A percentile compares a stretch with the other conserved stretches of the same genome.
Conservation (phyloP, 2,888 invertebrate genomes). For the Koerneria pararmatus region DNA sequence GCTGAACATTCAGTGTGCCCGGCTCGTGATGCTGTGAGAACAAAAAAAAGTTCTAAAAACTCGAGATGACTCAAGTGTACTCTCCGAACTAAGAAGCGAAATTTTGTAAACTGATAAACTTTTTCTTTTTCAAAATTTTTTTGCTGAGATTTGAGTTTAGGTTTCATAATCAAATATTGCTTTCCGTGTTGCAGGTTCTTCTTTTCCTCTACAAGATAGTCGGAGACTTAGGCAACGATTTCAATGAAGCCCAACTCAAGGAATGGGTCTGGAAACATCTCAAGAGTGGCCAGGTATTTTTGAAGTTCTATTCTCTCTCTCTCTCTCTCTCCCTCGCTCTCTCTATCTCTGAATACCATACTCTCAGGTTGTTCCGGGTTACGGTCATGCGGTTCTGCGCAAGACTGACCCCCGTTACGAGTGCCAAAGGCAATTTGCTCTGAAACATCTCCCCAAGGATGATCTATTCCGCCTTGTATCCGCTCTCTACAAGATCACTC, state of each 20-base stretch:
- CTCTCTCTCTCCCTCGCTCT: too few relatives aligned
- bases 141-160: neutral
- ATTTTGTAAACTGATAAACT: too few relatives aligned
- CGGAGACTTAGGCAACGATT: constrained; percentile 76
- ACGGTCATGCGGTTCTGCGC: constrained; percentile 89
- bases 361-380: constrained; percentile 83
- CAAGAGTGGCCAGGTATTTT: constrained; percentile 65
- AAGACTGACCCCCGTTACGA: constrained; percentile 89
- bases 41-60: too few relatives aligned
- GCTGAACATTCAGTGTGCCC: neutral
- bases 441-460: constrained; percentile 87
- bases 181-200: constrained; percentile 68
- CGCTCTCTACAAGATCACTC: constrained; percentile 84
- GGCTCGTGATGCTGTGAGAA: too few relatives aligned
- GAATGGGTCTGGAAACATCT: constrained; percentile 96
- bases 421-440: constrained; percentile 88
- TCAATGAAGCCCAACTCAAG: constrained; percentile 83
- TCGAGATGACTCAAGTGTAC: too few relatives aligned
- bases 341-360: too few relatives aligned
- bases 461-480: constrained; percentile 73
- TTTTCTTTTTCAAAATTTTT: too few relatives aligned
- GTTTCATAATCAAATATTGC: constrained; percentile 10
- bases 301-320: too few relatives aligned
- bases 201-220: constrained; percentile 88
- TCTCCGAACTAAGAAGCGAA: too few relatives aligned